Conservation (phyloP, 2,113 vertebrate genomes). For the Lasiurus cinereus region DNA sequence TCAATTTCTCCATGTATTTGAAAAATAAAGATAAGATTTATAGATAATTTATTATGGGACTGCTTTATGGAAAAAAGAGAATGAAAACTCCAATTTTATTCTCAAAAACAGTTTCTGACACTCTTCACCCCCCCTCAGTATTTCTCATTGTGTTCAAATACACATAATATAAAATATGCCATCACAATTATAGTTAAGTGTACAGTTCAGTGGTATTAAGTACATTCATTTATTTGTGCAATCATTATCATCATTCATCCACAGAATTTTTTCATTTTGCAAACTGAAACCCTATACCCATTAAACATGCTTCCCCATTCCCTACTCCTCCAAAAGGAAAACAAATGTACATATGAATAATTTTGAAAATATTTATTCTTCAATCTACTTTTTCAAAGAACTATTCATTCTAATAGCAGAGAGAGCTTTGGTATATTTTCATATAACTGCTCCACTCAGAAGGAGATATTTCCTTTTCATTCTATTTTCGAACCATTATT, state of each 20-base stretch:
- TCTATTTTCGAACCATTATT: conserved; percentile 46
- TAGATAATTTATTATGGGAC: not conserved
- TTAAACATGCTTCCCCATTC: not conserved
- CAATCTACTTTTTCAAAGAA: not conserved
- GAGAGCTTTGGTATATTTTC: not conserved
- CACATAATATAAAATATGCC: not conserved
- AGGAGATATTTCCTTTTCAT: conserved; percentile 25
- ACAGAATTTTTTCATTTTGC: not conserved
- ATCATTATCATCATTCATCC: not conserved
- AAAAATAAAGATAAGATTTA: not conserved
- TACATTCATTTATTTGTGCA: not conserved
- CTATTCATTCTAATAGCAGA: not conserved
- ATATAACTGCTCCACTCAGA: not conserved
- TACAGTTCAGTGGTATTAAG: not conserved
- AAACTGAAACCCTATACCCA: not conserved
- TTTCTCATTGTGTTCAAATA: not conserved
- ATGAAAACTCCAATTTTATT: not conserved
- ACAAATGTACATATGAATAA: not conserved
- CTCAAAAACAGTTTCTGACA: not conserved
- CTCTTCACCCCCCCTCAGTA: not conserved
- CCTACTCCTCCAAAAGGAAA: not conserved
- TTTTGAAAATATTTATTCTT: not conserved
- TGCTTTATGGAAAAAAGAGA: not conserved
- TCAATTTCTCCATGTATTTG: not conserved
- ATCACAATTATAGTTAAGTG: not conserved